Evolutionary conservation across 1,140 invertebrate species (phyloP), one percentile per base, ranked within the genome.

Genomic region (Panonychus citri): DNA sequence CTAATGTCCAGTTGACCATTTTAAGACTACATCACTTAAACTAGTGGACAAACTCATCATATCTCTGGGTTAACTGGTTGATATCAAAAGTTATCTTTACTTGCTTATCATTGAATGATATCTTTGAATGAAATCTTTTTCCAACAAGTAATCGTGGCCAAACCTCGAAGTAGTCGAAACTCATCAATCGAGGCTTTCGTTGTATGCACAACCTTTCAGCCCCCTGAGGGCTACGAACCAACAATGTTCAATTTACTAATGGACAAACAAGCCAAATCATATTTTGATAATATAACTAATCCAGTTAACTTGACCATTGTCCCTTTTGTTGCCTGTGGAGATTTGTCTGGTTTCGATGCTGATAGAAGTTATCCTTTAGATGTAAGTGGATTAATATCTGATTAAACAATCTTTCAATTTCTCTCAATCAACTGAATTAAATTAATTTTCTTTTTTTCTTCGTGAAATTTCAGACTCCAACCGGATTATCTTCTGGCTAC

Each of bases 131-230:
- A 82, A 66, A 77, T 89, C 53, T 91, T 97, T 70, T 97, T 98
- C 66, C 75, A 81, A 53, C 71, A 79, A 60, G 91, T 97, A 0
- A 79, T 78, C 37, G 78, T 94, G n/a, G 80, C 83, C 1, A 98
- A 98, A 66, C 93, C 91, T 7, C 77, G 79, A 48, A 93, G 88
- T 64, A 93, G 86, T 10, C 74, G 91, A 55, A 91, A 90, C 71
- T 96, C 90, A 0, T 95, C 89, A 69, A 93, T 95, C 57, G 80
- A 96, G 71, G 82, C 90, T 1, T 97, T 96, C 77, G 85, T 93
- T 26, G 85, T 97, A 1, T 95, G 89, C 65, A 76, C 81, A 67
- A 74, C 82, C 39, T 97, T 90, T 67, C 69, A 67, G 4, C 83
- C 84, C n/a, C 89, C 90, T 1, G 68, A 77, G 13, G 85, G 77